Evolutionary conservation across 2,797 vertebrate genomes (phyloP).

Genomic region (Lacerta bilineata): DNA sequence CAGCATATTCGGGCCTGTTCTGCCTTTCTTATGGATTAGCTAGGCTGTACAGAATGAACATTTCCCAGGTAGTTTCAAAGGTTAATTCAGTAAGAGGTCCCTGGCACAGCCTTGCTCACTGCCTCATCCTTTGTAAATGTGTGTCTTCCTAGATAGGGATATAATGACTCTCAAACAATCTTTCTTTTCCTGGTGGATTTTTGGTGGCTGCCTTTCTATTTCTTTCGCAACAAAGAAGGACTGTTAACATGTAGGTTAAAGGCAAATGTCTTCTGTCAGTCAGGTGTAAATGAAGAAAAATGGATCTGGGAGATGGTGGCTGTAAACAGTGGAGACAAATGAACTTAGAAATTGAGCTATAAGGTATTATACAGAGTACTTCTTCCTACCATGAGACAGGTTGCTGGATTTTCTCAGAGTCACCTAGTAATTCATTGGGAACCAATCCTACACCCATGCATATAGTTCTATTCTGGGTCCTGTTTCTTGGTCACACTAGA

Average conservation of each 20-base stretch:
- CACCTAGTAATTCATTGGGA: background rate
- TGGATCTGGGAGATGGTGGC: background rate
- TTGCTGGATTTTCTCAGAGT: slow-evolving; percentile 19
- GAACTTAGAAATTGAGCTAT: slow-evolving; percentile 25
- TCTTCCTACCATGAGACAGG: background rate
- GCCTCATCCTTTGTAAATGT: accelerated
- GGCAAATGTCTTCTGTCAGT: background rate
- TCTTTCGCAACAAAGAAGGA: background rate
- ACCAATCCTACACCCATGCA: no score
- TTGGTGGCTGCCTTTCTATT: background rate
- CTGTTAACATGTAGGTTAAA: background rate
- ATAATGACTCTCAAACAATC: background rate
- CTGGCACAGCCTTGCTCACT: background rate
- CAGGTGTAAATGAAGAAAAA: slow-evolving; percentile 29
- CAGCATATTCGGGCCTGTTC: background rate
- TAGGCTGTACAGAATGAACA: background rate
- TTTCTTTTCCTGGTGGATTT: slow-evolving; percentile 30
- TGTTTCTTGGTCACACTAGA: background rate
- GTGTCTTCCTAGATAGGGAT: slow-evolving; percentile 23
- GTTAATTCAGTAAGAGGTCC: slow-evolving; percentile 12
- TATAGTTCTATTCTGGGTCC: no score
- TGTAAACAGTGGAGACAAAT: background rate
- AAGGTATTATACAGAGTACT: background rate
- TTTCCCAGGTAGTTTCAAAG: background rate
- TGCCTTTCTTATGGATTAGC: background rate